A percentile compares a stretch with the other conserved stretches of the same genome.
Conservation (phyloP, 2,797 vertebrate genomes). For the Natrix natrix region DNA sequence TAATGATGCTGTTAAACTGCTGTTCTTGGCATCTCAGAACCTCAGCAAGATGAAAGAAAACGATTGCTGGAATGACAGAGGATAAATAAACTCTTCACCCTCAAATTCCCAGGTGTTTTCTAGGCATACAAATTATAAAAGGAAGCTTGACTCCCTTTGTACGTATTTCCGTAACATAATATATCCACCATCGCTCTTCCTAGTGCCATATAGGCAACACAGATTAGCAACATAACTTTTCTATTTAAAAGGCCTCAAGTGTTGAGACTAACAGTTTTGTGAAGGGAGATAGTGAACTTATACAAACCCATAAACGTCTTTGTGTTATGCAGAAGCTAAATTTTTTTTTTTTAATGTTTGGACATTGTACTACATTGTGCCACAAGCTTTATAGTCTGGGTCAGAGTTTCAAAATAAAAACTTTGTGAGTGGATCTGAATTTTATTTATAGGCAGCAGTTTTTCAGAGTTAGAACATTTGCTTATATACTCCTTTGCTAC, state of each 20-base stretch:
- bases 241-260: not conserved
- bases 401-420: not conserved
- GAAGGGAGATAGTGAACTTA: not conserved
- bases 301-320: not conserved
- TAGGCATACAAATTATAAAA: not conserved
- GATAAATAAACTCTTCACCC: not conserved
- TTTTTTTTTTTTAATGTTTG: not conserved
- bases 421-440: not conserved
- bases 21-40: not conserved
- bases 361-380: not conserved
- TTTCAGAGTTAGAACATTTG: not conserved
- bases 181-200: not conserved
- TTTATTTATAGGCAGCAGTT: not conserved
- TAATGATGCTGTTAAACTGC: not conserved
- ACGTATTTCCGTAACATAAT: not conserved
- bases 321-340: not conserved
- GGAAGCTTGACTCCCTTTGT: not conserved
- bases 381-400: not conserved
- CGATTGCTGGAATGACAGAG: not conserved
- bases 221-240: not conserved
- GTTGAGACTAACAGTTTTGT: not conserved
- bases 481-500: not conserved
- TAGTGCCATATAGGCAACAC: not conserved
- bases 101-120: not conserved
- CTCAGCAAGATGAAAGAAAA: not conserved